Base-by-base conservation (phyloP, 2,888 invertebrate species). In the Dynastes maya region DNA sequence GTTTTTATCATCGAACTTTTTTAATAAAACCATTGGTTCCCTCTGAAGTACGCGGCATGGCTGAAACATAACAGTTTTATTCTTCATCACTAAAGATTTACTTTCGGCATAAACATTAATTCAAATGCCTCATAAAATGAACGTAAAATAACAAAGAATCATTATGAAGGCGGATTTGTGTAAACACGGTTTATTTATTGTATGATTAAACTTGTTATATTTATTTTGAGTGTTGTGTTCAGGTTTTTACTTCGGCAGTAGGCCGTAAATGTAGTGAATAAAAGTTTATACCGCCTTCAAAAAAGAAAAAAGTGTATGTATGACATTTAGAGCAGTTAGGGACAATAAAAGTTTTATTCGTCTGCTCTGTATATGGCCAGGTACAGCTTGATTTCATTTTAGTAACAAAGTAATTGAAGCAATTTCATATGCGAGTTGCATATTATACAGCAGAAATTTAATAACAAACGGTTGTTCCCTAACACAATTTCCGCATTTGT, bases 121-220 rank as follows among this genome's bases (percentile, higher is more conserved):
- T 74, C 72, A 45, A 74, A 76, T 67, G 76, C 53, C 64, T 37
- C 67, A 65, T 67, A 76, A 76, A 76, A 64, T 32, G 65, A 37
- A 76, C 65, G 22, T 76, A 76, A 76, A 65, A 55, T 67, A 76
- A 76, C 64, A 76, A 76, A 76, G 53, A 53, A 76, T 55, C 58
- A 64, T 65, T 76, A 65, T 55, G 65, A 76, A 67, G 72, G 72
- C 61, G 45, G 61, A 74, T 74, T 74, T 61, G 61, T 74, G 72
- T 74, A 74, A 74, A 74, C 72, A 74, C 45, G 72, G 61, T 61
- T 74, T 74, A 74, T 74, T 74, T 74, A 74, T 74, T 74, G 72
- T 74, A 74, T 74, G 72, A 74, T 74, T 74, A 74, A 74, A 61
- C 72, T 74, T 74, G 72, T 74, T 74, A 74, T 74, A 74, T 74